phyloP scores from a whole-genome alignment of 2,113 vertebrate genomes.

The Cichladusa arquata region DNA sequence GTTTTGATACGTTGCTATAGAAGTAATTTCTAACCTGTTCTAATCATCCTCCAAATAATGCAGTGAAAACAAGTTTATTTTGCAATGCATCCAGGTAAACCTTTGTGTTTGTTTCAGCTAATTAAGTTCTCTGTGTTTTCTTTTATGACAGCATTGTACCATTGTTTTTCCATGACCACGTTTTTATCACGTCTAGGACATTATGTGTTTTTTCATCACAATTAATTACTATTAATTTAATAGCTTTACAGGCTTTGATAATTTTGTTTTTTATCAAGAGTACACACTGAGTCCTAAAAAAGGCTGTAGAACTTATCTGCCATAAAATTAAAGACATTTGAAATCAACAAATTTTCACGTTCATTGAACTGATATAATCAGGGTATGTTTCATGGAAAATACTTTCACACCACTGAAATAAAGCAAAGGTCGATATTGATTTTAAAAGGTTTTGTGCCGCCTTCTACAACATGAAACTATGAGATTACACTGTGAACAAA shows the following conservation, averaged over 20 bases:
- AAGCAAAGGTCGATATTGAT: not conserved
- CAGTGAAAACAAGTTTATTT: not conserved
- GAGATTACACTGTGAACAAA: not conserved
- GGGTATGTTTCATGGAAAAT: not conserved
- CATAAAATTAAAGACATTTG: not conserved
- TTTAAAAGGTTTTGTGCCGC: not conserved
- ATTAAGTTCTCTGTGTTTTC: not conserved
- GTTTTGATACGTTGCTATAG: not conserved
- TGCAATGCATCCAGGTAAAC: not conserved
- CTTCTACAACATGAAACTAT: not conserved
- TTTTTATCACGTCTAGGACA: not conserved
- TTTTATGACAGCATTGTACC: not conserved
- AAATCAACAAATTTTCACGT: not conserved
- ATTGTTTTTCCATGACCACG: not conserved
- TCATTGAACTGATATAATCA: not conserved
- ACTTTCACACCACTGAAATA: not conserved
- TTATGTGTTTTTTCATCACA: not conserved
- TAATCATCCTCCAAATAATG: not conserved
- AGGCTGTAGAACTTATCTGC: not conserved
- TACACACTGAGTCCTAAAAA: not conserved
- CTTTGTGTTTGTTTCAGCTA: not conserved
- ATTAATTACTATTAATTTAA: not conserved
- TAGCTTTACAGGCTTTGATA: not conserved
- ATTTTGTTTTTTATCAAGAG: not conserved
- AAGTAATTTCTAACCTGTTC: not conserved